Evolutionary conservation across 1,140 invertebrate genomes (phyloP), one percentile per base, ranked within the genome.

Genomic region (Melanaphis sacchari): DNA sequence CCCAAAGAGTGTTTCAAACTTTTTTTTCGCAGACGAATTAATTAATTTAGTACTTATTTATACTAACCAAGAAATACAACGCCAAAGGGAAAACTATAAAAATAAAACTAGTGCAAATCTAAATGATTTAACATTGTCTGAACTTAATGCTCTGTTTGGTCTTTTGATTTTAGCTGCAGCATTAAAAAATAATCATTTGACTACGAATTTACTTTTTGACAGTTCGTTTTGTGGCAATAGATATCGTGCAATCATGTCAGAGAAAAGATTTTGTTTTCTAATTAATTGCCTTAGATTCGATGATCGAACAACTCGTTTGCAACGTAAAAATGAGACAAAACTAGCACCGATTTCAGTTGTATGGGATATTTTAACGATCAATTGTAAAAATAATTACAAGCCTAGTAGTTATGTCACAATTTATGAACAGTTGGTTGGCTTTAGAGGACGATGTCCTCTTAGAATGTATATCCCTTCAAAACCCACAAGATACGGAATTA

Each of bases 401-500:
- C 93, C 94, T 22, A 94, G 94, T 40, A 49, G 93, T 88, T 94
- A 94, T 90, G 90, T 94, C 1, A 94, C 94, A 40, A 94, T 95
- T 84, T 95, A 95, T 94, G 95, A 95, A 94, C 94, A 95, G 49
- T 94, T 95, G 18, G 90, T 95, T 5, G 90, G 94, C 43, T 96
- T 96, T 94, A 92, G 95, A 81, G 95, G 95, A 26, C 76, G 94
- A 24, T 95, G 95, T 93, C 93, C 93, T 76, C 95, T 96, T 91
- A 94, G 94, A 52, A 95, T 95, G 94, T 96, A 96, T 93, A 96
- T 96, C 90, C 95, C 95, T 90, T 94, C 94, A 18, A 96, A 96
- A 94, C 95, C 95, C 1, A 94, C 94, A 43, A 95, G 95, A 93
- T 96, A 96, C 94, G 96, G 96, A 2, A 94, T 96, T 46, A 96